These are phyloP conservation scores for Rhaphigaster nebulosa DNA, from an alignment of 2,888 invertebrate genomes.

Conservation along the genomic window DNA sequence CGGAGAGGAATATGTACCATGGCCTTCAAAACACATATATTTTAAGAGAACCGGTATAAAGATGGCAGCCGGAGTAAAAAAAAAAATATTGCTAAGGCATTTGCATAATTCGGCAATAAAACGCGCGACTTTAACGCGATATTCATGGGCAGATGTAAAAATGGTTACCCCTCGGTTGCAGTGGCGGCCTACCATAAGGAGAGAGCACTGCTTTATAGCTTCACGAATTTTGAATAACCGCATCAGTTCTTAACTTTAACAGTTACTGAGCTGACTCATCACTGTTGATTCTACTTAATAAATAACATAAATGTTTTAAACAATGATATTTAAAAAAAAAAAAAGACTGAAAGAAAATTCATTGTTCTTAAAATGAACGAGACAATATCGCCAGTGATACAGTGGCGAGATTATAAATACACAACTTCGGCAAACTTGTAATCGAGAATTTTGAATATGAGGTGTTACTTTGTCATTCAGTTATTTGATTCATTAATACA, in stretches of 20 bases:
- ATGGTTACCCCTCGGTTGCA: conserved; percentile 58
- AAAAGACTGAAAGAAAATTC: no score
- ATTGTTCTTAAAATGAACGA: no score
- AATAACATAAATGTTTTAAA: neutral
- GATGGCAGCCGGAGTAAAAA: conserved; percentile 62
- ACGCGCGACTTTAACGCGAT: conserved; percentile 64
- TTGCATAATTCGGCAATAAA: conserved; percentile 66
- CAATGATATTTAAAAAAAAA: neutral
- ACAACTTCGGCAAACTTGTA: no score
- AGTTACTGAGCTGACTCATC: neutral
- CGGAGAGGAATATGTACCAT: conserved; percentile 10
- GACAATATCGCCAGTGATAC: no score
- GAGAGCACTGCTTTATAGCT: conserved; percentile 11
- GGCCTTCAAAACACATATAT: conserved; percentile 54
- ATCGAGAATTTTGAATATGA: no score
- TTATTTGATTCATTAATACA: no score
- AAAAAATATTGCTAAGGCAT: conserved; percentile 61
- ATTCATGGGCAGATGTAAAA: conserved; percentile 66
- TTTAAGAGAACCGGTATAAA: conserved; percentile 62
- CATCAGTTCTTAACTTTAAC: neutral
- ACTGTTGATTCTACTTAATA: neutral
- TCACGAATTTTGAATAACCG: conserved; percentile 19
- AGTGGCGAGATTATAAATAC: no score
- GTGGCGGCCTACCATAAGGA: conserved; percentile 56
- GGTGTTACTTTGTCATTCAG: no score